Percentiles rank a stretch among this genome's conserved stretches.
Evolutionary conservation across 2,888 invertebrate species (phyloP).

Genomic region (Hirtodrosophila duncani): DNA sequence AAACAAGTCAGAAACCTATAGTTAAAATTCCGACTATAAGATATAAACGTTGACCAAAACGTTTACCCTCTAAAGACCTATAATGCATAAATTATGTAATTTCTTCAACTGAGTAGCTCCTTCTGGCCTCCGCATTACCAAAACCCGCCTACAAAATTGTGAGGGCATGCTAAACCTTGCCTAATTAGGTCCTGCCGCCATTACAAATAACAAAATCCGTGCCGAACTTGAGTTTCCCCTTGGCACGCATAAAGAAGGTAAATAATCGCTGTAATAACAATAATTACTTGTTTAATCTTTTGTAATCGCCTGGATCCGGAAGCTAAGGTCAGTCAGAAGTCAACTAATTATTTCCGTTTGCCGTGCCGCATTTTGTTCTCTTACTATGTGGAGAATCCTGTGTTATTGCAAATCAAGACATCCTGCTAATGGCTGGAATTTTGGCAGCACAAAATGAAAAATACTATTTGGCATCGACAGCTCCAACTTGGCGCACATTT

Average conservation of each 20-base stretch:
- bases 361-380: constrained; percentile 10
- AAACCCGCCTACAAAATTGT: no score
- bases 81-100: no score
- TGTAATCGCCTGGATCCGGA: constrained; percentile 20
- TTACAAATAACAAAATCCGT: no score
- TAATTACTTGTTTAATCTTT: constrained; percentile 21
- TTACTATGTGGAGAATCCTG: no score
- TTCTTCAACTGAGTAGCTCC: no score
- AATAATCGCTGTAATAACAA: constrained; percentile 37
- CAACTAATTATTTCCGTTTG: constrained; percentile 55
- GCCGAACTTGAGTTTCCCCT: constrained; percentile 9
- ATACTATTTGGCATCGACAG: constrained; percentile 18
- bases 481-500: constrained; percentile 26
- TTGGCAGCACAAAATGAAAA: constrained; percentile 7
- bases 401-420: constrained; percentile 1
- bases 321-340: constrained; percentile 9
- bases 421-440: constrained; percentile 12
- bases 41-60: no score
- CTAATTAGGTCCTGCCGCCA: no score
- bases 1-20: no score
- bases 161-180: no score
- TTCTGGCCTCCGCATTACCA: no score
- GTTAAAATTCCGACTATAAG: no score
- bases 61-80: no score
- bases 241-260: constrained; percentile 1